Conservation (phyloP, 2,888 invertebrate species). For the Uropetala carovei region DNA sequence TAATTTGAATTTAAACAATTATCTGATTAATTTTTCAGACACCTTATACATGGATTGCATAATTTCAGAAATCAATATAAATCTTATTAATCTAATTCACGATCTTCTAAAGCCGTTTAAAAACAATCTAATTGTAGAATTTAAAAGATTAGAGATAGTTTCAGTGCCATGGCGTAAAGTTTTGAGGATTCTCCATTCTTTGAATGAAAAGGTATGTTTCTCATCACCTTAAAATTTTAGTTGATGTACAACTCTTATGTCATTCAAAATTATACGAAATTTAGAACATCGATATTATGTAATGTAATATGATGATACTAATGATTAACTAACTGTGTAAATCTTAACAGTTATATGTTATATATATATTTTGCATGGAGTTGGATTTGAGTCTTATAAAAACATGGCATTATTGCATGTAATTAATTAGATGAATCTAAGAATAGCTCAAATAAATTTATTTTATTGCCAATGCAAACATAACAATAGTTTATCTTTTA, state of each 20-base stretch:
- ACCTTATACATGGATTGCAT: constrained; percentile 52
- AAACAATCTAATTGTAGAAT: constrained; percentile 39
- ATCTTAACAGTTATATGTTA: neutral
- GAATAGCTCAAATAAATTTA: too few species aligned
- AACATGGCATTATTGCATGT: too few species aligned
- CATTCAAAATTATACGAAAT: neutral
- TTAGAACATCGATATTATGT: neutral
- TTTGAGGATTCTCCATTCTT: constrained; percentile 57
- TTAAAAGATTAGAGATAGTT: constrained; percentile 45
- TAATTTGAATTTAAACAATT: neutral
- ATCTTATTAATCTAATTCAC: constrained; percentile 51
- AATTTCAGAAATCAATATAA: constrained; percentile 45
- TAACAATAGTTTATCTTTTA: too few species aligned
- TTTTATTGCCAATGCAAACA: too few species aligned
- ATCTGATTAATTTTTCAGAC: neutral
- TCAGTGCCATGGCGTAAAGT: constrained; percentile 48
- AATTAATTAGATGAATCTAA: too few species aligned
- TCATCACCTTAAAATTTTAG: neutral
- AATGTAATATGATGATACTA: neutral
- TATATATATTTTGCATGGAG: neutral
- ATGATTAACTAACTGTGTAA: neutral
- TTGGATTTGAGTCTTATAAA: too few species aligned
- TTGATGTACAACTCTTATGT: neutral
- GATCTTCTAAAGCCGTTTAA: constrained; percentile 55
- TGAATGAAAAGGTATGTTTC: constrained; percentile 53